Evolutionary conservation across 92 coral and sea anemone species (phyloP).

Genomic region (Zoanthus gigantus): DNA sequence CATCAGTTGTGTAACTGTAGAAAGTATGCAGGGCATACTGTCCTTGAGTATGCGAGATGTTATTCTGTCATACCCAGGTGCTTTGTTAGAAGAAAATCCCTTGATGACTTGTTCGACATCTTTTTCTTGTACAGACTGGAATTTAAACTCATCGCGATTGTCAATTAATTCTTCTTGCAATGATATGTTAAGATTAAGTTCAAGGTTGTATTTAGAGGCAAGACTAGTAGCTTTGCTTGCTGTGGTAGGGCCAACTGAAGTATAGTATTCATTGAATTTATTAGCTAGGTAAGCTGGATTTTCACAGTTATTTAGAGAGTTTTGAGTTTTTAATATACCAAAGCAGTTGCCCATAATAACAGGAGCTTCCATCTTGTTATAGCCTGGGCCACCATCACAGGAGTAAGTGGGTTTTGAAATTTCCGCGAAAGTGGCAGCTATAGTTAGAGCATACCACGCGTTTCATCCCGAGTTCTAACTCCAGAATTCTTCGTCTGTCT

Average conservation of each 20-base stretch:
- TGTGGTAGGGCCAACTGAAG: slow-evolving; percentile 36
- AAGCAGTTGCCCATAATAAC: not conserved
- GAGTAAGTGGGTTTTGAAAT: too few relatives aligned
- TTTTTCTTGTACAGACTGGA: slow-evolving; percentile 1
- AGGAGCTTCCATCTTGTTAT: too few relatives aligned
- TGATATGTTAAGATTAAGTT: not conserved
- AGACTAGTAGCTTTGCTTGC: slow-evolving; percentile 38
- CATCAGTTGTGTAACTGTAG: slow-evolving; percentile 48
- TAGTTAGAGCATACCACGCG: too few relatives aligned
- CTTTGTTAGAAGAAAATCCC: slow-evolving; percentile 21
- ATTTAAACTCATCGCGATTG: slow-evolving; percentile 1
- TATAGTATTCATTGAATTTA: slow-evolving; percentile 38
- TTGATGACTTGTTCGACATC: not conserved
- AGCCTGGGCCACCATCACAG: too few relatives aligned
- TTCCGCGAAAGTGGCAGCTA: too few relatives aligned
- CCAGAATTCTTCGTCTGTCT: too few relatives aligned
- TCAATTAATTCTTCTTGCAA: not conserved
- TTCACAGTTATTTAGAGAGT: not conserved
- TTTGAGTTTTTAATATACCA: not conserved
- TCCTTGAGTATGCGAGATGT: slow-evolving; percentile 14
- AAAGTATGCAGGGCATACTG: slow-evolving; percentile 20
- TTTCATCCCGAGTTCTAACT: too few relatives aligned
- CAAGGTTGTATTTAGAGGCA: slow-evolving; percentile 19
- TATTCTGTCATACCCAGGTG: slow-evolving; percentile 1
- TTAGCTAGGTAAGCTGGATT: slow-evolving; percentile 19